Evolutionary conservation across 1,140 invertebrate genomes (phyloP).

Genomic region (Lasioglossum albipes): DNA sequence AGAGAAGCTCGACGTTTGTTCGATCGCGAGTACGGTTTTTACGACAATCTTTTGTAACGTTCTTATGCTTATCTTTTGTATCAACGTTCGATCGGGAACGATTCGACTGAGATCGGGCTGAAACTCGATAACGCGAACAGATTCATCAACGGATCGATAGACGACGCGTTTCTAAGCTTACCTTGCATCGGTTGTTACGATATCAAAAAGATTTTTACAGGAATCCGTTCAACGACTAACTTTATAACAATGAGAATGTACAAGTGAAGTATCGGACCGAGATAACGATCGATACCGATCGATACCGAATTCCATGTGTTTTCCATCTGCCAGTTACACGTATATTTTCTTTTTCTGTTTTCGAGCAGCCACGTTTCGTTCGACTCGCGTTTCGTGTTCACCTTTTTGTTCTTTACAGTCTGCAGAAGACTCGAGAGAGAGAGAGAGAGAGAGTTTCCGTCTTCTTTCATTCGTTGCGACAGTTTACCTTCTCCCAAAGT

Average conservation of each 20-base stretch:
- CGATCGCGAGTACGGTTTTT: neutral
- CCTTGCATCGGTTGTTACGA: constrained; percentile 36
- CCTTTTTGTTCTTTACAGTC: neutral
- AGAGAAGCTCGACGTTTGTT: neutral
- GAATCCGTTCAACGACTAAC: constrained; percentile 49
- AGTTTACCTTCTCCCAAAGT: too few relatives aligned
- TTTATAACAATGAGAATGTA: constrained; percentile 50
- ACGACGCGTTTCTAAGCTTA: neutral
- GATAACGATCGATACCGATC: constrained; percentile 31
- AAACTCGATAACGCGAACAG: neutral
- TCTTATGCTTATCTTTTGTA: too few relatives aligned
- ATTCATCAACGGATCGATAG: neutral
- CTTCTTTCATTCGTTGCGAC: too few relatives aligned
- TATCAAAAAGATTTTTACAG: constrained; percentile 49
- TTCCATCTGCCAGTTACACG: too few relatives aligned
- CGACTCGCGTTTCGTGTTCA: neutral
- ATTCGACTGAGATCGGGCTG: neutral
- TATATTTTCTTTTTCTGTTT: neutral
- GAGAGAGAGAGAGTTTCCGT: too few relatives aligned
- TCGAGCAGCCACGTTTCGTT: neutral
- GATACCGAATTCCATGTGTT: neutral
- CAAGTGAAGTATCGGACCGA: constrained; percentile 44
- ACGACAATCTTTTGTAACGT: neutral
- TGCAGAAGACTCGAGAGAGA: too few relatives aligned
- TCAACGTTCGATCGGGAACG: neutral